phyloP scores from a whole-genome alignment of 1,140 invertebrate species.

The Anoplolepis gracilipes region DNA sequence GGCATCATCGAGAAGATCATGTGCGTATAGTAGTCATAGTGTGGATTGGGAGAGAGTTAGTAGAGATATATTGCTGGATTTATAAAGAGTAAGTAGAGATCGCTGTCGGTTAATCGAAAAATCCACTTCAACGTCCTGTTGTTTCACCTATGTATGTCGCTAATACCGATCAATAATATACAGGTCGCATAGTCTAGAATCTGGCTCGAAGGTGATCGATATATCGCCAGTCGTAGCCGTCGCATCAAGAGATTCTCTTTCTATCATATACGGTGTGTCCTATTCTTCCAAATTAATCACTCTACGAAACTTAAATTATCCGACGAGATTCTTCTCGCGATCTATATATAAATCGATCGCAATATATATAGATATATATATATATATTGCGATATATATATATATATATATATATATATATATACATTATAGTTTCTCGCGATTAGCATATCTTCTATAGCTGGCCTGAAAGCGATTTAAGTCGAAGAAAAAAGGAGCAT shows the following conservation, averaged over 20 bases:
- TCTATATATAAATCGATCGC: neutral
- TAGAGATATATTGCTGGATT: slow-evolving; percentile 40
- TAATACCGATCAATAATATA: slow-evolving; percentile 7
- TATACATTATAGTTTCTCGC: too few relatives aligned
- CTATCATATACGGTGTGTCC: neutral
- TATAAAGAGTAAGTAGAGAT: slow-evolving; percentile 24
- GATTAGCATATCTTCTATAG: neutral
- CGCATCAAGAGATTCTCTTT: neutral
- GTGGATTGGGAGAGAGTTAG: slow-evolving; percentile 49
- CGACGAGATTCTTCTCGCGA: neutral
- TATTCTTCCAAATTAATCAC: neutral
- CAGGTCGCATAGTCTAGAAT: neutral
- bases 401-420: too few relatives aligned
- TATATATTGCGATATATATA: too few relatives aligned
- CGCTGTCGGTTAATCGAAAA: slow-evolving; percentile 31
- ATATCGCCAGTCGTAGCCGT: neutral
- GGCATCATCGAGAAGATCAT: slow-evolving; percentile 51
- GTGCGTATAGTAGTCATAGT: slow-evolving; percentile 27
- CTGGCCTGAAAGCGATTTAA: slow-evolving; percentile 25
- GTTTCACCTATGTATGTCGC: neutral
- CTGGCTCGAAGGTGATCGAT: neutral
- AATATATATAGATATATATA: too few relatives aligned
- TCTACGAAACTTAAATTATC: neutral
- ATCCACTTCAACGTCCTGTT: slow-evolving; percentile 19
- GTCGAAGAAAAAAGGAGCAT: slow-evolving; percentile 24